A percentile compares a stretch with the other conserved stretches of the same genome.
Evolutionary conservation across 2,888 invertebrate genomes (phyloP).

Genomic region (Napeogenes sylphis): DNA sequence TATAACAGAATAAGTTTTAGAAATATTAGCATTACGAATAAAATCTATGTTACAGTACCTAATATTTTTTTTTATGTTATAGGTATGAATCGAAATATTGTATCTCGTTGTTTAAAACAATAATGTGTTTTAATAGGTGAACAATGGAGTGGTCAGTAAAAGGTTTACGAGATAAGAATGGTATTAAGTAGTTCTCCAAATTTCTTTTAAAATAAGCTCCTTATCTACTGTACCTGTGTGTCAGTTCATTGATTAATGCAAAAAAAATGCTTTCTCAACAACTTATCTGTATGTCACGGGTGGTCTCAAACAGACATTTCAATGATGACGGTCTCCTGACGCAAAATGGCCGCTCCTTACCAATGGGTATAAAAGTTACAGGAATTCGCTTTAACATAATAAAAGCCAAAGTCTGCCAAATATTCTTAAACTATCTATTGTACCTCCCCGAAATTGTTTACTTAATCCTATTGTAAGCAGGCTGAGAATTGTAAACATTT

Average conservation of each 20-base stretch:
- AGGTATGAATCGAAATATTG: too few relatives aligned
- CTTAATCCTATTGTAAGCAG: conserved; percentile 41
- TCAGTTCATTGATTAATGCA: conserved; percentile 30
- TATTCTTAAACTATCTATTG: conserved; percentile 31
- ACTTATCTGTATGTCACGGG: conserved; percentile 60
- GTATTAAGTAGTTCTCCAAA: not conserved
- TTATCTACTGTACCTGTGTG: conserved; percentile 26
- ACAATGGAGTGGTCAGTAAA: too few relatives aligned
- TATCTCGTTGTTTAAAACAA: too few relatives aligned
- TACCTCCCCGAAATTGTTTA: conserved; percentile 54
- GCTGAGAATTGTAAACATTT: conserved; percentile 44
- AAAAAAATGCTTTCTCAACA: conserved; percentile 45
- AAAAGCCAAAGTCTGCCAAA: conserved; percentile 46
- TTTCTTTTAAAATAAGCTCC: conserved; percentile 3
- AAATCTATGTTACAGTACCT: too few relatives aligned
- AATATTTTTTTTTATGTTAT: too few relatives aligned
- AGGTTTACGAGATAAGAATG: too few relatives aligned
- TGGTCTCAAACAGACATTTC: conserved; percentile 63
- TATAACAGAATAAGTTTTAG: too few relatives aligned
- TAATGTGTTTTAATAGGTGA: too few relatives aligned
- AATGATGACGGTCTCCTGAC: conserved; percentile 63
- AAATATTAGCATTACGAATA: too few relatives aligned
- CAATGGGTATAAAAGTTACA: conserved; percentile 55
- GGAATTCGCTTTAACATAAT: conserved; percentile 57
- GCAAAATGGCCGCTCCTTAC: conserved; percentile 55